A percentile compares a stretch with the other conserved stretches of the same genome.
Conservation (phyloP, 35 echinoderm and acorn worm species). For the Ophioderma brevispina region DNA sequence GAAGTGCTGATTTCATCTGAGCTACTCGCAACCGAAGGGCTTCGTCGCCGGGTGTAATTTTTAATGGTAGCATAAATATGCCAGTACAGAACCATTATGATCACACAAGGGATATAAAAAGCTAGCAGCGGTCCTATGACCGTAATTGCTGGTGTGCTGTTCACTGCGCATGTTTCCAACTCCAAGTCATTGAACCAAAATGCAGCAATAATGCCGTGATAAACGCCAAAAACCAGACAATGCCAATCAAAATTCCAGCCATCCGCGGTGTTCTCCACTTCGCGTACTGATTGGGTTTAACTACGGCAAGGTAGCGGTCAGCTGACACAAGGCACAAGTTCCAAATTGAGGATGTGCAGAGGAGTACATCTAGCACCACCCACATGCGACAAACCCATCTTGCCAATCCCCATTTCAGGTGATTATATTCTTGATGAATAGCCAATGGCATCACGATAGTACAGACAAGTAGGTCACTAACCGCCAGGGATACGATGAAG, state of each 20-base stretch:
- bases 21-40: not conserved
- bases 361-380: constrained; percentile 57
- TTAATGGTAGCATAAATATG: constrained; percentile 36
- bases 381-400: constrained; percentile 59
- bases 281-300: constrained; percentile 63
- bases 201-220: constrained; percentile 31
- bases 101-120: constrained; percentile 66
- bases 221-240: constrained; percentile 56
- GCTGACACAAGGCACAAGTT: constrained; percentile 77
- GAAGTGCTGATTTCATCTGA: not conserved
- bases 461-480: constrained; percentile 63
- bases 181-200: constrained; percentile 4
- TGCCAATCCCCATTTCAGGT: constrained; percentile 47
- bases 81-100: constrained; percentile 67
- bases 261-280: constrained; percentile 51
- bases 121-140: constrained; percentile 9
- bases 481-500: constrained; percentile 77
- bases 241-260: constrained; percentile 41
- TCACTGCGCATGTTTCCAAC: not conserved
- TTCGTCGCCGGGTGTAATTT: not conserved
- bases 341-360: constrained; percentile 68
- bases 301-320: constrained; percentile 77
- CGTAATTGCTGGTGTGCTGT: not conserved
- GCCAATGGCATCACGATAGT: constrained; percentile 61
- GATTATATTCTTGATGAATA: constrained; percentile 27